Conservation (phyloP, 2,113 vertebrate genomes). For the Scopus umbretta region DNA sequence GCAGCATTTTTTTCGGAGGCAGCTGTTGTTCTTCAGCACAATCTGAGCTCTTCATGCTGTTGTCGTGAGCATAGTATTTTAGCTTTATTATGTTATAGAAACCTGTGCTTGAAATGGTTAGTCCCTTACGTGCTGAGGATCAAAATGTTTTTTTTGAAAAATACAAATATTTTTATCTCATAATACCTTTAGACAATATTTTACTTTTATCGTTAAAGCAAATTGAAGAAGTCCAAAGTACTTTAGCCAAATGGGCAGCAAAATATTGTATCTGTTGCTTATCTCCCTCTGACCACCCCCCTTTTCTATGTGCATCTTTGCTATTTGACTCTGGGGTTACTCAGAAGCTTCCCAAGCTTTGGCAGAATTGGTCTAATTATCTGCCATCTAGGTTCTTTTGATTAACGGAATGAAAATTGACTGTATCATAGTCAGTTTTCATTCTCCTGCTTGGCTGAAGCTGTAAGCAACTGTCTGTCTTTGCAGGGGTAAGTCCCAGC, state of each 20-base stretch:
- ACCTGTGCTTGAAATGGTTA: not conserved
- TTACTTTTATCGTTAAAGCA: not conserved
- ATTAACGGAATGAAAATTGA: not conserved
- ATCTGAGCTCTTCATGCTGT: not conserved
- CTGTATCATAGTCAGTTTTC: not conserved
- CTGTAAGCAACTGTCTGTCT: not conserved
- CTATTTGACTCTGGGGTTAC: not conserved
- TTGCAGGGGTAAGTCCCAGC: not conserved
- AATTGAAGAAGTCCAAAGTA: not conserved
- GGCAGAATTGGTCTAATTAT: not conserved
- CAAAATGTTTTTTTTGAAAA: not conserved
- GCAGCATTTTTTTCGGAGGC: not conserved
- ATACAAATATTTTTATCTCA: not conserved
- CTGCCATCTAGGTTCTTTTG: not conserved
- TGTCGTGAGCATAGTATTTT: not conserved
- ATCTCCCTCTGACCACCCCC: not conserved
- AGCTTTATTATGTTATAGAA: not conserved
- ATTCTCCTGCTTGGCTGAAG: not conserved
- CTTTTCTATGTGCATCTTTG: not conserved
- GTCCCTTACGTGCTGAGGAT: not conserved
- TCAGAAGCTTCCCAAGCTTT: not conserved
- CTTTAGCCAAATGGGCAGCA: not conserved
- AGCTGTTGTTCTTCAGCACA: not conserved
- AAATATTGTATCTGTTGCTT: not conserved
- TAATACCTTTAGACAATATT: not conserved